Evolutionary conservation across 2,113 vertebrate species (phyloP), one percentile per base, ranked within the genome.

Genomic region (Proterorhinus semilunaris): DNA sequence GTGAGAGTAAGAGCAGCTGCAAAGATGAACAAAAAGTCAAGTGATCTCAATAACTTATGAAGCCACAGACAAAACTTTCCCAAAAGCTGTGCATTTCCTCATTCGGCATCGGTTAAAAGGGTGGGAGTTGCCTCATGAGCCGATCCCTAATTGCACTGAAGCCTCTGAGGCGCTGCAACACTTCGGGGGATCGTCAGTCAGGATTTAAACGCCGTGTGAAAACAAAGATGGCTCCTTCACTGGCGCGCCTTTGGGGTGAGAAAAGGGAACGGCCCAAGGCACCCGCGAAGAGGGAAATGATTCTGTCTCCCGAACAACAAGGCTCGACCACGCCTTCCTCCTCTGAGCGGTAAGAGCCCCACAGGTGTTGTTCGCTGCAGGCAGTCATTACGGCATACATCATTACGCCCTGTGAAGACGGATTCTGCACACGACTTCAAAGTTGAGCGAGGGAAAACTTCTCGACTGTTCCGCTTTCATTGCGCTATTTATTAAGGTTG

Each of bases 201-300:
- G 59, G 63, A 68, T 42, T 65, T 48, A 57, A 7, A 68, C 65
- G 53, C 65, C n/a, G 64, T 47, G 54, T 42, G 12, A 15, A 52
- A 66, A 62, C 61, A 53, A 45, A 42, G 45, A 43, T 62, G 68
- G 57, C 65, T 71, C 42, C 48, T 55, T 59, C 58, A 10, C 15
- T 53, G 71, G 48, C 62, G 59, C 50, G 65, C 63, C 50, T 16
- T 58, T 36, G 64, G 58, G 62, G 62, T 54, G 68, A 70, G 67
- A 68, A 68, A 53, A 12, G 15, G 58, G 4, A 36, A n/a, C 17
- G 61, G 74, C 80, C 36, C 64, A 27, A 65, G 81, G 74, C 78
- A 66, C 59, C 27, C 55, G 13, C 55, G 43, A 58, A 62, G 36
- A 65, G 45, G 8, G 63, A 46, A 62, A 75, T 54, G 71, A 84